Evolutionary conservation across 30 jellyfish, hydroid and myxozoan species (phyloP).

Genomic region (Aurelia sp.): DNA sequence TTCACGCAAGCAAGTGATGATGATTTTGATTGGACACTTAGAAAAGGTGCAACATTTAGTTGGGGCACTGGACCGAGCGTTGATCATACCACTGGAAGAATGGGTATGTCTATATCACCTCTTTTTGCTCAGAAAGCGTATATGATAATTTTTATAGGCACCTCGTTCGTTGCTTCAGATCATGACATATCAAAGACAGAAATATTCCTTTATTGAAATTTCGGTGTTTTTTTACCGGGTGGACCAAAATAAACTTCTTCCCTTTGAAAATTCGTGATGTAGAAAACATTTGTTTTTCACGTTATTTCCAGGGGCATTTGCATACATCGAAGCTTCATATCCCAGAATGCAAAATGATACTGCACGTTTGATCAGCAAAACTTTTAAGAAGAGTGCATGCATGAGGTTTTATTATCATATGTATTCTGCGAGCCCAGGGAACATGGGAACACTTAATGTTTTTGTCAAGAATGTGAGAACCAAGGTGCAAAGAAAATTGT

Average conservation of each 20-base stretch:
- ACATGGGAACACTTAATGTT: slow-evolving; percentile 68
- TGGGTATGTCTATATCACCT: slow-evolving; percentile 13
- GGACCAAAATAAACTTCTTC: no score
- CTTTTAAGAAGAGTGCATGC: slow-evolving; percentile 30
- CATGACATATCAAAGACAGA: no score
- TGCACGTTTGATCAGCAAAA: slow-evolving; percentile 65
- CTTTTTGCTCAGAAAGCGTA: no score
- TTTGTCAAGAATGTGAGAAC: slow-evolving; percentile 10
- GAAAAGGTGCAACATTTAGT: slow-evolving; percentile 67
- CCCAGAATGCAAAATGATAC: slow-evolving; percentile 65
- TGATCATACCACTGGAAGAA: slow-evolving; percentile 67
- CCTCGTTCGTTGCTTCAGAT: no score
- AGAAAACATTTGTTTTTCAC: no score
- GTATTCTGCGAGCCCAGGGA: slow-evolving; percentile 49
- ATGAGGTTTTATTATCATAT: slow-evolving; percentile 65
- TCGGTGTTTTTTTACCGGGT: no score
- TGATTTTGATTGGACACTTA: slow-evolving; percentile 59
- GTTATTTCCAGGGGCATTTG: slow-evolving; percentile 51
- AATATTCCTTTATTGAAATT: no score
- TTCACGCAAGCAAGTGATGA: slow-evolving; percentile 58
- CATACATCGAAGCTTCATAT: slow-evolving; percentile 74
- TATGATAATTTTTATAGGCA: no score
- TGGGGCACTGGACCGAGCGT: slow-evolving; percentile 80
- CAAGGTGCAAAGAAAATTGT: slow-evolving; percentile 1
- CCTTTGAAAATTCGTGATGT: no score